Evolutionary conservation across 1,140 invertebrate species (phyloP).

Genomic region (Apocrypta bakeri): DNA sequence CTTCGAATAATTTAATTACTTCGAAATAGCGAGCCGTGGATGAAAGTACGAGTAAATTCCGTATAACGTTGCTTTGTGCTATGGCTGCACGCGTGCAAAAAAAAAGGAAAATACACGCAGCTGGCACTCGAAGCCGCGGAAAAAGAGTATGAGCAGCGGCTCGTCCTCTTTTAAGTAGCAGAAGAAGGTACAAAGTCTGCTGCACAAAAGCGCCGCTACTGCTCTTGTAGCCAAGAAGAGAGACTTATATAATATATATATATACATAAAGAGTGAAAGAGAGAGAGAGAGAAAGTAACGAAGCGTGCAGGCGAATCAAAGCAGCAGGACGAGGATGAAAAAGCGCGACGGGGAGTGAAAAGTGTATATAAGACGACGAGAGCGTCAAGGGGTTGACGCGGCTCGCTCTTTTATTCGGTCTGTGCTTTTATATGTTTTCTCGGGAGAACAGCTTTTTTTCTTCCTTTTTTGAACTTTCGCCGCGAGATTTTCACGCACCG

Average conservation of each 20-base stretch:
- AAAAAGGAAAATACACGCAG: not conserved
- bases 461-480: not conserved
- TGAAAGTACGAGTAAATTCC: no score
- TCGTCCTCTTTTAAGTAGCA: conserved; percentile 45
- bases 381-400: conserved; percentile 45
- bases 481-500: conserved; percentile 11
- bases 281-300: not conserved
- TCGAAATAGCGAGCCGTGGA: no score
- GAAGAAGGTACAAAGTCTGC: conserved; percentile 46
- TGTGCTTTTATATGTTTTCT: no score
- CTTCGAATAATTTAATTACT: conserved; percentile 27
- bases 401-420: not conserved
- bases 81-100: not conserved
- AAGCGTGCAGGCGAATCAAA: conserved; percentile 43
- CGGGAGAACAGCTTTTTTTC: not conserved
- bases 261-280: not conserved
- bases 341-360: conserved; percentile 25
- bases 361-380: conserved; percentile 32
- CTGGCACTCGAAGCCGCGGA: not conserved
- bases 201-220: conserved; percentile 43
- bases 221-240: conserved; percentile 22
- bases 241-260: not conserved
- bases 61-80: no score
- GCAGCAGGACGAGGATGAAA: conserved; percentile 42
- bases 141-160: not conserved